Percentiles rank a stretch among this genome's conserved stretches.
phyloP scores from a whole-genome alignment of 2,113 vertebrate genomes.

The Atrichornis clamosus region DNA sequence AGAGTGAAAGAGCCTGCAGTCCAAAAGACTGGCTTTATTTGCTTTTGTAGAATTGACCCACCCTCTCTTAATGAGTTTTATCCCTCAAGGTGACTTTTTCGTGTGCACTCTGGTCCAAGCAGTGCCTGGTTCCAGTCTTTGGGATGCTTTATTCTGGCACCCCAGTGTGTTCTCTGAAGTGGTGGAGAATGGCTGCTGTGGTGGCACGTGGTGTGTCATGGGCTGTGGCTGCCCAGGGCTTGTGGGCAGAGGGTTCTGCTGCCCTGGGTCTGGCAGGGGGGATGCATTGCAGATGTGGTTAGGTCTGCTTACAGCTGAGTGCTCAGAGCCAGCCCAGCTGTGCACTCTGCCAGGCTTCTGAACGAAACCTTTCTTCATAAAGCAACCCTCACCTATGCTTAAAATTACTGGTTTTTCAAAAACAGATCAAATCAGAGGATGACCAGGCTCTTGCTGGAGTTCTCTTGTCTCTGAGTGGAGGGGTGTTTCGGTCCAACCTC shows the following conservation, averaged over 20 bases:
- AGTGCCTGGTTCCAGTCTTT: not conserved
- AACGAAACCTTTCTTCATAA: not conserved
- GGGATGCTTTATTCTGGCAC: not conserved
- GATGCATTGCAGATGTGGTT: not conserved
- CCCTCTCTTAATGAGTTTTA: not conserved
- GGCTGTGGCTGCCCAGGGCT: not conserved
- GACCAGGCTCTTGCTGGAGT: conserved; percentile 89
- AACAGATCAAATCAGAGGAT: conserved; percentile 90
- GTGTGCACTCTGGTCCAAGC: not conserved
- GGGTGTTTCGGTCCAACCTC: conserved; percentile 93
- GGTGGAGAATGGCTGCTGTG: not conserved
- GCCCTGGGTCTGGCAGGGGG: not conserved
- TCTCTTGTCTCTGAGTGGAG: conserved; percentile 94
- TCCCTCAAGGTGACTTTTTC: not conserved
- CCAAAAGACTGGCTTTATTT: not conserved
- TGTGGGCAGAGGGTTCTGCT: not conserved
- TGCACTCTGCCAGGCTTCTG: not conserved
- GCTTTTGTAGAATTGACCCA: not conserved
- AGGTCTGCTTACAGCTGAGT: not conserved
- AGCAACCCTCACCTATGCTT: not conserved
- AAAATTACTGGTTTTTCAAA: not conserved
- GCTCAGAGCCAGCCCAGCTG: not conserved
- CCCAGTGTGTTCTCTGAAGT: not conserved
- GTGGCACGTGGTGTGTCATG: not conserved
- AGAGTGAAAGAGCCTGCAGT: not conserved